Conservation (phyloP, 2,888 invertebrate species). For the Caenorhabditis doughertyi region DNA sequence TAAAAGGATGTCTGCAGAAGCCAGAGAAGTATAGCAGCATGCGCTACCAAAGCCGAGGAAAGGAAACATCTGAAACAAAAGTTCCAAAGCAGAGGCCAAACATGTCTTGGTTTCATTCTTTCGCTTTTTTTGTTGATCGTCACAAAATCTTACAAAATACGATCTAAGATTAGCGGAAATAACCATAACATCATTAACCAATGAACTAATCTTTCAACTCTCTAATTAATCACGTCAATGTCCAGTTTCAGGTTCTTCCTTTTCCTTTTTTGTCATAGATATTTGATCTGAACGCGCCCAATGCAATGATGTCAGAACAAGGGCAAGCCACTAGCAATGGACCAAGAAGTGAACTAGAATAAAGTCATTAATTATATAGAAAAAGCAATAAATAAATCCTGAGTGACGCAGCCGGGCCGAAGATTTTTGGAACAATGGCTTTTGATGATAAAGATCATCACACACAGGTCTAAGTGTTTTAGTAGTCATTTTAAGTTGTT, state of each 20-base stretch:
- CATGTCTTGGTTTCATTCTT: constrained; percentile 35
- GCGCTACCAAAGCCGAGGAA: constrained; percentile 64
- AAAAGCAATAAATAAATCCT: constrained; percentile 44
- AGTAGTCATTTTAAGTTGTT: constrained; percentile 9
- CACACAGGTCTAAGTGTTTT: not conserved
- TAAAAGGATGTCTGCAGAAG: constrained; percentile 28
- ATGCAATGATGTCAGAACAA: constrained; percentile 31
- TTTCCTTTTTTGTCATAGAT: constrained; percentile 4
- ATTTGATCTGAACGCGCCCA: not conserved
- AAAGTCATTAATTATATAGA: constrained; percentile 17
- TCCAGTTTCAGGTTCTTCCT: constrained; percentile 27
- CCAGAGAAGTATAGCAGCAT: constrained; percentile 23
- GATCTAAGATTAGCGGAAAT: constrained; percentile 36
- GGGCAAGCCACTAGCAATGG: not conserved
- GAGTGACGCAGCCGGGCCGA: constrained; percentile 46
- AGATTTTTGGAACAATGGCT: constrained; percentile 51
- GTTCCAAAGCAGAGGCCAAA: constrained; percentile 65
- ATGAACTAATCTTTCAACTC: constrained; percentile 45
- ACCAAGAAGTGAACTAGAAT: constrained; percentile 35
- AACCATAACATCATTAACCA: constrained; percentile 20
- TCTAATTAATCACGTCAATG: constrained; percentile 25
- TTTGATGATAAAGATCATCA: constrained; percentile 28
- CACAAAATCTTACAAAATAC: constrained; percentile 17
- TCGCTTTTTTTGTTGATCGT: constrained; percentile 26
- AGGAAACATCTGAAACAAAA: constrained; percentile 66